Conservation (phyloP, 2,797 vertebrate genomes). For the Gadopsis marmoratus region DNA sequence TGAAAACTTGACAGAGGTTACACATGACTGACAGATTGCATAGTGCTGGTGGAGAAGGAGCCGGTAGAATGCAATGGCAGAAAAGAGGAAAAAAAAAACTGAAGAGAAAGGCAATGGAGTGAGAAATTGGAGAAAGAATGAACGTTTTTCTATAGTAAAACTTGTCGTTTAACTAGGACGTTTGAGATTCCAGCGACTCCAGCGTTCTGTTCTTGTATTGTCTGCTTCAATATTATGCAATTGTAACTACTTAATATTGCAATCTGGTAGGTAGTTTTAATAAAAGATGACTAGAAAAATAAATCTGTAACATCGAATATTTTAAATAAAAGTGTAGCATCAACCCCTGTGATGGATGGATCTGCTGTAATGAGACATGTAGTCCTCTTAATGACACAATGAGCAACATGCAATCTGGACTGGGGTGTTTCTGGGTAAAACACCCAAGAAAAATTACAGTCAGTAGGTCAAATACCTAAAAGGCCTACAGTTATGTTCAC, state of each 20-base stretch:
- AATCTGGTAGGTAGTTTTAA: neutral
- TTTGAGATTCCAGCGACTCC: conserved; percentile 49
- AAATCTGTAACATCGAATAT: neutral
- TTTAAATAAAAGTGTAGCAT: neutral
- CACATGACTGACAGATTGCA: conserved; percentile 76
- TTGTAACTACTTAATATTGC: neutral
- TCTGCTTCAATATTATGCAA: neutral
- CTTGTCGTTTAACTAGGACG: conserved; percentile 60
- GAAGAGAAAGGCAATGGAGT: conserved; percentile 67
- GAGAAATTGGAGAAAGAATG: conserved; percentile 75
- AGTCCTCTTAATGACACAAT: neutral
- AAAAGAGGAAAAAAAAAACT: conserved; percentile 17
- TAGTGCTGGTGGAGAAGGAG: conserved; percentile 49
- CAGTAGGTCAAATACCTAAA: neutral
- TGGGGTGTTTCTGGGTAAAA: neutral
- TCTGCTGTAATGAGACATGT: neutral
- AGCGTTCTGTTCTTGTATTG: neutral
- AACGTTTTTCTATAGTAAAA: conserved; percentile 66
- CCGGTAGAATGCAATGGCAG: conserved; percentile 36
- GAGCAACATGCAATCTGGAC: neutral
- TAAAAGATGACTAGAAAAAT: neutral
- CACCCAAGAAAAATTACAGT: neutral
- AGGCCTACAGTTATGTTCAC: neutral
- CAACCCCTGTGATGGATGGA: neutral
- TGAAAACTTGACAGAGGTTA: conserved; percentile 76